phyloP scores from a whole-genome alignment of 37 sponge, comb jelly and placozoan genomes.

The Chondrosia reniformis region DNA sequence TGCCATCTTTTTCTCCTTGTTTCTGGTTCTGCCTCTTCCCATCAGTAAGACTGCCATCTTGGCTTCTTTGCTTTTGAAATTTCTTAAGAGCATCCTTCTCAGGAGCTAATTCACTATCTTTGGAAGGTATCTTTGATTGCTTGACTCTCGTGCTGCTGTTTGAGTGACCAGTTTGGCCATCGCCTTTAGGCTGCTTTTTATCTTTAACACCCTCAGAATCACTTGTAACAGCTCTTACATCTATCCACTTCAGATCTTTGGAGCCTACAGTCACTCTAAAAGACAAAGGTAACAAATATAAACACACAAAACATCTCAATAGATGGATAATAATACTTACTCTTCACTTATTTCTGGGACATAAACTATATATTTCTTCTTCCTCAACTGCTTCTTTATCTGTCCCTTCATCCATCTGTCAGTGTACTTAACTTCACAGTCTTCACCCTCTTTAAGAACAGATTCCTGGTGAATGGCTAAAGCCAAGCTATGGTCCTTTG shows the following conservation, averaged over 20 bases:
- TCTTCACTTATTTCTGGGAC: not conserved
- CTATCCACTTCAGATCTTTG: not conserved
- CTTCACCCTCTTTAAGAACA: not conserved
- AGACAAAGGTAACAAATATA: not conserved
- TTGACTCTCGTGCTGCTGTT: too few species aligned
- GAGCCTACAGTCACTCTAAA: not conserved
- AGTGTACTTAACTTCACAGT: conserved; percentile 4
- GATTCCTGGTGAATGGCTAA: not conserved
- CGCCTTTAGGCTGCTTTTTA: too few species aligned
- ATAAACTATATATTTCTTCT: not conserved
- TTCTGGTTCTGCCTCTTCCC: too few species aligned
- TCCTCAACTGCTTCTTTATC: not conserved
- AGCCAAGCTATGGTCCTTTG: not conserved
- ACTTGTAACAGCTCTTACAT: not conserved
- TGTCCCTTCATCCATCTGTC: not conserved
- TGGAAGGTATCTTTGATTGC: too few species aligned
- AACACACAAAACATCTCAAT: not conserved
- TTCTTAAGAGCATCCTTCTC: too few species aligned
- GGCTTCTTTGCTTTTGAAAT: too few species aligned
- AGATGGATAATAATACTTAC: not conserved
- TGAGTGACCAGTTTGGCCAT: too few species aligned
- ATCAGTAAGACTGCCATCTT: too few species aligned
- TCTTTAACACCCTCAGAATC: not conserved
- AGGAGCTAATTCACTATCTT: too few species aligned
- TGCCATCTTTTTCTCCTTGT: not conserved